Evolutionary conservation across 2,113 vertebrate genomes (phyloP).

Genomic region (Chloropsis hardwickii): DNA sequence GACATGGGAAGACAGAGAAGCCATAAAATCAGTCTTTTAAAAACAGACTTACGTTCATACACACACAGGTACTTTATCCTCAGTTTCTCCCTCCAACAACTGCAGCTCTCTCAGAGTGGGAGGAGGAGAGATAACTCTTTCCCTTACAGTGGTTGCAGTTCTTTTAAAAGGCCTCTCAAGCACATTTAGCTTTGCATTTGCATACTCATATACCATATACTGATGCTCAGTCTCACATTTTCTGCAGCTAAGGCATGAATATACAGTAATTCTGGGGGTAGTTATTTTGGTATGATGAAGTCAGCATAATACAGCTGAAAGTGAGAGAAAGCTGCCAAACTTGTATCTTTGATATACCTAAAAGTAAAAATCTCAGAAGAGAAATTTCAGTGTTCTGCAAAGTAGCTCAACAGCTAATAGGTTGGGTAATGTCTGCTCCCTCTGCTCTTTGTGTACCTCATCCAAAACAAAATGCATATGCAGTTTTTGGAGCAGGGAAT

Average conservation of each 20-base stretch:
- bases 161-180: neutral
- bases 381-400: neutral
- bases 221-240: neutral
- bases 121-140: neutral
- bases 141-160: neutral
- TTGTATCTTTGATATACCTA: neutral
- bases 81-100: neutral
- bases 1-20: neutral
- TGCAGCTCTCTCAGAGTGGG: neutral
- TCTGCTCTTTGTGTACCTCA: neutral
- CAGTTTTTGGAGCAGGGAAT: neutral
- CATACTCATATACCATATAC: neutral
- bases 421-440: neutral
- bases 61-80: neutral
- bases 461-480: neutral
- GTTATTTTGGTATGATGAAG: neutral
- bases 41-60: neutral
- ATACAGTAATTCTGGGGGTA: neutral
- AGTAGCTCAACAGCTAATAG: neutral
- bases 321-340: constrained; percentile 9
- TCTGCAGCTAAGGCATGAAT: neutral
- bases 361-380: neutral
- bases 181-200: neutral
- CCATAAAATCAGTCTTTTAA: neutral
- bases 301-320: neutral